Percentiles rank a stretch among this genome's conserved stretches.
Conservation (phyloP, 2,113 vertebrate species). For the Oxyura jamaicensis region DNA sequence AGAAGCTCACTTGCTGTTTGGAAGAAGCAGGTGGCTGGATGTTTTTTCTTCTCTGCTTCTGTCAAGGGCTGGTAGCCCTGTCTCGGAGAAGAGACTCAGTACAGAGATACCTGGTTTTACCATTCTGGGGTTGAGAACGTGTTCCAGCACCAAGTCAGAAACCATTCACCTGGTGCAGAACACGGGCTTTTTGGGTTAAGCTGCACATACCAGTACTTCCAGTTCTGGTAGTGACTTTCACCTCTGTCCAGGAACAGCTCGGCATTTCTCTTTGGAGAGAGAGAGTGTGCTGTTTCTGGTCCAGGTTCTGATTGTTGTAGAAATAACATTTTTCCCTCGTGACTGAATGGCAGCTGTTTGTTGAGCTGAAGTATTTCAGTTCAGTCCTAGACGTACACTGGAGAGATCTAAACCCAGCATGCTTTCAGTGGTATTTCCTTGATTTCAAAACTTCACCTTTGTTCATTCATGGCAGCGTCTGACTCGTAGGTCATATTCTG, state of each 20-base stretch:
- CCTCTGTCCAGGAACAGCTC: not conserved
- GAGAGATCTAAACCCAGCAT: not conserved
- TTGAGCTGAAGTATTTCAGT: not conserved
- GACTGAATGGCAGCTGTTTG: not conserved
- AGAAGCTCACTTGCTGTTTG: not conserved
- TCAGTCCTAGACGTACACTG: not conserved
- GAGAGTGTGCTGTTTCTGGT: not conserved
- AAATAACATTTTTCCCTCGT: fast-evolving
- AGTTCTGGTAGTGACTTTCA: not conserved
- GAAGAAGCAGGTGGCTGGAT: not conserved
- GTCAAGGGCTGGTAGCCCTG: not conserved
- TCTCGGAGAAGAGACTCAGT: not conserved
- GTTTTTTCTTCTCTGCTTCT: not conserved
- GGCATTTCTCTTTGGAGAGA: not conserved
- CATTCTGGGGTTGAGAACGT: not conserved
- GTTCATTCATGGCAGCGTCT: not conserved
- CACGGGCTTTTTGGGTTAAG: not conserved
- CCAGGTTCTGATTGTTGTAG: not conserved
- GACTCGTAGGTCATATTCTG: not conserved
- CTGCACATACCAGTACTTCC: not conserved
- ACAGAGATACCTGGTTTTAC: not conserved
- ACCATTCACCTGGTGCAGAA: not conserved
- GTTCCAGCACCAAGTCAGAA: not conserved
- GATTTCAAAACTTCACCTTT: not conserved
- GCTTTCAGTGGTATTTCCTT: not conserved